phyloP scores from a whole-genome alignment of 2,797 vertebrate genomes.

The Melanotaenia pygmaea region DNA sequence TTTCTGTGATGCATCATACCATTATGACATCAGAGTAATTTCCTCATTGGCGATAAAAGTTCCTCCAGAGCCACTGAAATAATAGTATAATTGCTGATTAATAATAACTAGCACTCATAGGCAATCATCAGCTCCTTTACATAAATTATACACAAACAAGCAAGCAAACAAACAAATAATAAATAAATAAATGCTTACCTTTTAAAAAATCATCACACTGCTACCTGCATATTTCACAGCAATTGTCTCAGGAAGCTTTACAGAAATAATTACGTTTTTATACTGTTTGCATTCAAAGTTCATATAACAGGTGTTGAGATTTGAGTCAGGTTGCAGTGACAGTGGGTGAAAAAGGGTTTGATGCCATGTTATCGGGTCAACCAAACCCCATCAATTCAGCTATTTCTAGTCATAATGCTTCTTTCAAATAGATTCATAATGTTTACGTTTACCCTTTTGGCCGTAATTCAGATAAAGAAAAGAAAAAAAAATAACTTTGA shows the following conservation, averaged over 20 bases:
- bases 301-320: not conserved
- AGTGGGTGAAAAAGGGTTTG: not conserved
- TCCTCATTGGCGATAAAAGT: constrained; percentile 7
- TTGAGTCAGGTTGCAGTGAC: not conserved
- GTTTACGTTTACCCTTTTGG: not conserved
- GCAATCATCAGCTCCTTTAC: constrained; percentile 7
- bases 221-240: not conserved
- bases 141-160: not conserved
- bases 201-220: not conserved
- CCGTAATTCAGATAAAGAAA: not conserved
- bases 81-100: constrained; percentile 26
- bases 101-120: constrained; percentile 6
- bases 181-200: not conserved
- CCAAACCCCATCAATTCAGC: not conserved
- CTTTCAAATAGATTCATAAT: not conserved
- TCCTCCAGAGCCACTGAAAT: constrained; percentile 14
- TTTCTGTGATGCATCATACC: constrained; percentile 28
- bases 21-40: constrained; percentile 29
- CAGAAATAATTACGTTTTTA: not conserved
- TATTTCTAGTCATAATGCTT: not conserved
- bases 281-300: not conserved
- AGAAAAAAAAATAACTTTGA: not conserved
- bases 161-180: not conserved
- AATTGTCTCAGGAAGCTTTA: not conserved
- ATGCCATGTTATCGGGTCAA: not conserved